These are phyloP conservation scores for Hippocampus barbouri DNA, from an alignment of 2,113 vertebrate genomes.

Conservation along the genomic window DNA sequence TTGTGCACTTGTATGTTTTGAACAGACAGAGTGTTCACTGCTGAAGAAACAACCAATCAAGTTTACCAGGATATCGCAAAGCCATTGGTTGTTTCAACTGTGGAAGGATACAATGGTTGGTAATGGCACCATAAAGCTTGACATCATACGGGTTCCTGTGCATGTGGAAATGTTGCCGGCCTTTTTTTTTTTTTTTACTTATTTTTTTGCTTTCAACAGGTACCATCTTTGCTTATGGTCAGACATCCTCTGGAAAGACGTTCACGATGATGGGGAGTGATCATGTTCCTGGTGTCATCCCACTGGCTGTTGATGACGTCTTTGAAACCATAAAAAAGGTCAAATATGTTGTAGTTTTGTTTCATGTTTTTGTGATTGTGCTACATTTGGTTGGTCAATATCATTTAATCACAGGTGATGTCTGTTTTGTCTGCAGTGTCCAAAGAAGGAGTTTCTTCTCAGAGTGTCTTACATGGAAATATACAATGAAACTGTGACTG, in stretches of 20 bases:
- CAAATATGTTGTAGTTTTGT: conserved; percentile 17
- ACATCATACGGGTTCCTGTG: neutral
- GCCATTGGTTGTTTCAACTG: conserved; percentile 86
- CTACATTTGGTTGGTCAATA: neutral
- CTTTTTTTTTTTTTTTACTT: neutral
- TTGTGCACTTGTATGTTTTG: neutral
- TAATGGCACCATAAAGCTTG: neutral
- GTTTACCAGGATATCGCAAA: conserved; percentile 86
- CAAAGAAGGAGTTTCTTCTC: conserved; percentile 90
- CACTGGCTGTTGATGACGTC: conserved; percentile 86
- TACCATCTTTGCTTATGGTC: conserved; percentile 96
- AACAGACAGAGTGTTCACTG: conserved; percentile 83
- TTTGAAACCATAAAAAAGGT: conserved; percentile 88
- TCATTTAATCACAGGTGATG: neutral
- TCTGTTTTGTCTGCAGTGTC: conserved; percentile 70
- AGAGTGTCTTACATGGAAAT: conserved; percentile 98
- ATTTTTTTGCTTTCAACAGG: conserved; percentile 66
- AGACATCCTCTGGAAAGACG: conserved; percentile 94
- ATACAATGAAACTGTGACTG: conserved; percentile 93
- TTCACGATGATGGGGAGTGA: conserved; percentile 92
- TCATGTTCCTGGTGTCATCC: conserved; percentile 79
- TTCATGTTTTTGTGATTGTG: neutral
- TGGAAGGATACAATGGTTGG: conserved; percentile 91
- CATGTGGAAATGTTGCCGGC: neutral
- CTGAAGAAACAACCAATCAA: conserved; percentile 78